Base-by-base conservation (phyloP, 2,888 invertebrate genomes). In the Arenicola marina region DNA sequence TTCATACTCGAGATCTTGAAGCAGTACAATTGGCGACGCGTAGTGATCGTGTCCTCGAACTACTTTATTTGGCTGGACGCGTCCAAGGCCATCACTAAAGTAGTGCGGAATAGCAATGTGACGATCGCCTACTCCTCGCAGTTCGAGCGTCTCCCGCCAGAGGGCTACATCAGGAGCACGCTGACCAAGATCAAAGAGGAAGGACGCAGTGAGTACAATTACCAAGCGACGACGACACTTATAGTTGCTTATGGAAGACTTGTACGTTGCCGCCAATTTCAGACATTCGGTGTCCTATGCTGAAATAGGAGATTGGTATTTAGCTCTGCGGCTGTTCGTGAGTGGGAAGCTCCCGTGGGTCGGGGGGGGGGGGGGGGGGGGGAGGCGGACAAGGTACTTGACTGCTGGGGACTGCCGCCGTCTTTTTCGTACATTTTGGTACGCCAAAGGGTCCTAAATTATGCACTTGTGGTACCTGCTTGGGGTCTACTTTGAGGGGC, bases 1-100 rank as follows among this genome's bases (percentile, higher is more conserved):
- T 67, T 70, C 55, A 21, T 70, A 1, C n/a, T 63, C 18, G 63
- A 69, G 24, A 38, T 67, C 4, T 63, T 68, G 24, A n/a, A 31
- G 0, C 61, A 62, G 54, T 68, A 68, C 43, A 65, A 67, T 26
- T 77, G 77, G 77, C 58, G 62, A 18, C 66, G 75, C 15, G 61
- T 75, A 2, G 70, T 72, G 2, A 53, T 75, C 34, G 65, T 77
- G 44, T 72, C 72, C 2, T 67, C 70, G 29, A 64, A 56, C 46
- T 51, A 62, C 26, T 58, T 62, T 4, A 51, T 59, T 7, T 62
- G 45, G 38, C n/a, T 44, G 51, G 64, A 62, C 43, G 59, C 62
- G 15, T 38, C 34, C n/a, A 64, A 61, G 38, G 66, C 64, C 11
- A 48, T 64, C 28, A 53, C 29, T n/a, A 61, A 33, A 33, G 58